Conservation (phyloP, 2,888 invertebrate genomes). For the Drosophila suboccidentalis region DNA sequence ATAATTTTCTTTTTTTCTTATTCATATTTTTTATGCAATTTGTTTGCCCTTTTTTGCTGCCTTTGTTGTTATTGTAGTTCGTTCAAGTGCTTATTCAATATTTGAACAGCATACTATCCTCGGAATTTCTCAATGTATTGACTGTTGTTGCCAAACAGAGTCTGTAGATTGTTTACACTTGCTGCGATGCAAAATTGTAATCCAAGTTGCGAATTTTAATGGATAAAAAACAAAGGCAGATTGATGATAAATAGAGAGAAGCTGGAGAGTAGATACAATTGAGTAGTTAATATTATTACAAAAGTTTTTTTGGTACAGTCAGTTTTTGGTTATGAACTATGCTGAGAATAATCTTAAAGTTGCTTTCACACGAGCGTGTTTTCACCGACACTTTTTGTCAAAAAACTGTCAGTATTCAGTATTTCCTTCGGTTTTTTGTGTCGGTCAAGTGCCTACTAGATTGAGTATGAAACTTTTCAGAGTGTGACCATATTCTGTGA, state of each 20-base stretch:
- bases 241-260: background rate
- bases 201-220: constrained; percentile 10
- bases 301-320: background rate
- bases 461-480: too few species aligned
- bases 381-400: too few species aligned
- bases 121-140: constrained; percentile 23
- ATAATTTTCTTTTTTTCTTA: constrained; percentile 2
- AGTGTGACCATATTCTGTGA: too few species aligned
- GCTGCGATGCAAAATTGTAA: background rate
- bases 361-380: too few species aligned
- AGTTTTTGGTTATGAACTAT: background rate
- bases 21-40: constrained; percentile 57
- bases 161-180: constrained; percentile 28
- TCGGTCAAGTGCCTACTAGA: too few species aligned
- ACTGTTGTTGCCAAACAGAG: constrained; percentile 21
- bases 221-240: background rate
- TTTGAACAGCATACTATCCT: constrained; percentile 41
- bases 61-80: constrained; percentile 24
- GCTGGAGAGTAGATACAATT: background rate
- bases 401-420: too few species aligned
- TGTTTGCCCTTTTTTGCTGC: constrained; percentile 42
- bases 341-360: background rate
- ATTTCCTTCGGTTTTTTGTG: too few species aligned
- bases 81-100: constrained; percentile 45
- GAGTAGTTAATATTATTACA: background rate